A percentile compares a stretch with the other conserved stretches of the same genome.
Conservation (phyloP, 2,888 invertebrate species). For the Neoaliturus tenellus region DNA sequence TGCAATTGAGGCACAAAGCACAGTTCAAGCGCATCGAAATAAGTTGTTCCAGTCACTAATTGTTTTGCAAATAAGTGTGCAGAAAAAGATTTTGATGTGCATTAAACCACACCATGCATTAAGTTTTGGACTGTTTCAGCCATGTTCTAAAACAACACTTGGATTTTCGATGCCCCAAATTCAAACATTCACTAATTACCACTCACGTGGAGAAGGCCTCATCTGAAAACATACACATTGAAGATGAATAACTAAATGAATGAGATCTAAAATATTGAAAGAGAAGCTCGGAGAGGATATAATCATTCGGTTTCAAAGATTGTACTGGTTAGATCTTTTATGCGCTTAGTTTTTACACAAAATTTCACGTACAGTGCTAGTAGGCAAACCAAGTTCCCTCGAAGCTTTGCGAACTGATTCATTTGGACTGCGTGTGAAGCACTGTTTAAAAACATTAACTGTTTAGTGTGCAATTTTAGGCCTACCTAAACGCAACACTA, state of each 20-base stretch:
- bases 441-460: neutral
- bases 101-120: constrained; percentile 17
- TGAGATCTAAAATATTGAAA: neutral
- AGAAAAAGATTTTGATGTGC: neutral
- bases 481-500: constrained; percentile 20
- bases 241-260: neutral
- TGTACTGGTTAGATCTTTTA: neutral
- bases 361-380: neutral
- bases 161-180: constrained; percentile 16
- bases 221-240: neutral
- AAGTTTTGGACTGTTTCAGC: neutral
- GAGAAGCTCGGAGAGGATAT: neutral
- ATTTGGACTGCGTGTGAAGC: neutral
- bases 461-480: constrained; percentile 6
- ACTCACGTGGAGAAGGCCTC: neutral
- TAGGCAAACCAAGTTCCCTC: constrained; percentile 3
- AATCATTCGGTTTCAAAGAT: constrained; percentile 21
- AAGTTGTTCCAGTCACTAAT: neutral
- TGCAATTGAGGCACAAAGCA: neutral
- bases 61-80: neutral
- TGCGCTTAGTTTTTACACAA: neutral
- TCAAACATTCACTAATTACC: neutral
- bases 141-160: neutral
- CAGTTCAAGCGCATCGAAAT: constrained; percentile 17
- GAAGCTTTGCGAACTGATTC: constrained; percentile 8